Conservation (phyloP, 2,797 vertebrate genomes). For the Nyctalus aviator region DNA sequence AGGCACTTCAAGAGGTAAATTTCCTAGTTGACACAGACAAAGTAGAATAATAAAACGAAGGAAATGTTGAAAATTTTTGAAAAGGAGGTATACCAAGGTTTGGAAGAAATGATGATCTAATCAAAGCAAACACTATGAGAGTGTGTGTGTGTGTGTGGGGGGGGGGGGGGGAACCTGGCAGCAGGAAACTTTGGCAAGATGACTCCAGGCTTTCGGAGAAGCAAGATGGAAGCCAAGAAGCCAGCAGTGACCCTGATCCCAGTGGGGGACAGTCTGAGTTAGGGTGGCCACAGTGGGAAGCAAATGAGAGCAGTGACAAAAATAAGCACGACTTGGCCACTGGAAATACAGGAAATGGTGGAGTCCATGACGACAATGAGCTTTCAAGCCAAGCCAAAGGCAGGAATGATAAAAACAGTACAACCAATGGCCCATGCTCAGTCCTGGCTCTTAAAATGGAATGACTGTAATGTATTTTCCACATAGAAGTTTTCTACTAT, state of each 20-base stretch:
- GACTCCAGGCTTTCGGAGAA: background rate
- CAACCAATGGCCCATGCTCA: background rate
- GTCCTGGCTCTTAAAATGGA: background rate
- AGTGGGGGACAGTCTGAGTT: fast-evolving
- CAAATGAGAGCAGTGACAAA: background rate
- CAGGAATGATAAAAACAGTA: background rate
- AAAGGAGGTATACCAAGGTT: background rate
- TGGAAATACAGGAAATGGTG: background rate
- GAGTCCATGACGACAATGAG: background rate
- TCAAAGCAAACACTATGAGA: background rate
- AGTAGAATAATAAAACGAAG: background rate
- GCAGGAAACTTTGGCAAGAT: fast-evolving
- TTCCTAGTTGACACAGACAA: background rate
- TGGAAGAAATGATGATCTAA: background rate
- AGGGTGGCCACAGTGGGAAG: no score
- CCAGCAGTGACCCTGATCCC: background rate
- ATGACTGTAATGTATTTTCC: background rate
- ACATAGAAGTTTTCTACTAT: background rate
- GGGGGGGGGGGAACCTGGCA: background rate
- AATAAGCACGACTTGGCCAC: background rate
- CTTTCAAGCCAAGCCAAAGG: background rate
- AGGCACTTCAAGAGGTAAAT: background rate
- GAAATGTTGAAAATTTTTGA: background rate
- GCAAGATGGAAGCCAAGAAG: background rate
- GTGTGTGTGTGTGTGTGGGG: fast-evolving